Evolutionary conservation across 2,113 vertebrate species (phyloP).

Genomic region (Chrysochloris asiatica): DNA sequence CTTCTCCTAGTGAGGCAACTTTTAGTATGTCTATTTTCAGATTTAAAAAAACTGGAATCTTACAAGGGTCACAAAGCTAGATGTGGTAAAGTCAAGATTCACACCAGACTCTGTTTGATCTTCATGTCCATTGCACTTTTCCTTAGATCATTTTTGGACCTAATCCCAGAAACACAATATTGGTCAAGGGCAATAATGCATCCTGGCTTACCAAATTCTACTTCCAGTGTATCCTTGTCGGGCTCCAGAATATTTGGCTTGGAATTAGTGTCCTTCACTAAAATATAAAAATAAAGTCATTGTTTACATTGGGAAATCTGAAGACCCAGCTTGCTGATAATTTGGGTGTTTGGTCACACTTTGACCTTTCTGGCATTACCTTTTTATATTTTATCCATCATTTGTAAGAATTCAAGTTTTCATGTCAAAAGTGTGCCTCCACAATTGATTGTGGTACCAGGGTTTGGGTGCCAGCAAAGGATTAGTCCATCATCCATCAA

Average conservation of each 20-base stretch:
- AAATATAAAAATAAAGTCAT: slow-evolving; percentile 58
- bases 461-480: neutral
- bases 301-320: neutral
- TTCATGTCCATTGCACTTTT: neutral
- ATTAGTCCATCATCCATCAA: neutral
- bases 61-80: neutral
- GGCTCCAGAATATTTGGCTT: slow-evolving; percentile 84
- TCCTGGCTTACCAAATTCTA: slow-evolving; percentile 83
- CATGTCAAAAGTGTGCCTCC: neutral
- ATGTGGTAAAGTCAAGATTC: neutral
- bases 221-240: slow-evolving; percentile 71
- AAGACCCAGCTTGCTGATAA: neutral
- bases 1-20: neutral
- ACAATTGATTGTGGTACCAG: neutral
- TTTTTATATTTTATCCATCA: neutral
- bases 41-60: neutral
- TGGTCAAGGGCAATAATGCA: too few species aligned
- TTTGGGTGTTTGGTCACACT: rapidly evolving
- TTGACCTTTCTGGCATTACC: neutral
- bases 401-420: neutral
- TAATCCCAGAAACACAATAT: neutral
- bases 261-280: slow-evolving; percentile 78
- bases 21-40: neutral
- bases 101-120: neutral
- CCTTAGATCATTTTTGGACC: neutral